Evolutionary conservation across 2,113 vertebrate genomes (phyloP), one percentile per base, ranked within the genome.

Genomic region (Atractosteus spatula): DNA sequence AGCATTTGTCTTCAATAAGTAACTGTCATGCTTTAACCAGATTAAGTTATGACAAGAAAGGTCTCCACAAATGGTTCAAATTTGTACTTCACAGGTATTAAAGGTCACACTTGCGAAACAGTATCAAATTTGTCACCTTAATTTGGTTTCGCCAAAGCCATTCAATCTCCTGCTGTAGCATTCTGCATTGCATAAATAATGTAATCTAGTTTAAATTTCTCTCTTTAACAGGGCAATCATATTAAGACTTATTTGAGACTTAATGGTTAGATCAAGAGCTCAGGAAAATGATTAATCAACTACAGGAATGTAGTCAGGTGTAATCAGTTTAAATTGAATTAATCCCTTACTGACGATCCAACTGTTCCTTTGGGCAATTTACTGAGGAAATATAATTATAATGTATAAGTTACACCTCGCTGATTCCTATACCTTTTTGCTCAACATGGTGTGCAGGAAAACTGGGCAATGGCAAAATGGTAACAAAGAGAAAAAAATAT

Each of bases 261-360:
- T 85, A 83, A 86, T 86, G 59, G 64, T 62, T 13, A 71, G 77
- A 87, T 90, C 79, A 86, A 85, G 86, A 84, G 84, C 85, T 88
- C 82, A 85, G 84, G 83, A 86, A 81, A 81, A 88, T 87, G 84
- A 91, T 90, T 90, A 91, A 91, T 90, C 85, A 89, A 85, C 79
- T 85, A 81, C 81, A 77, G 79, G 84, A 88, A 87, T 79, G 83
- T 82, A 82, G 86, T 85, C 81, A 57, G 80, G 78, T 84, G 83
- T 83, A 90, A 91, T 85, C 86, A 89, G 87, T 86, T 85, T 84
- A 83, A 84, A 89, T 84, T 80, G 78, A 89, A 90, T 89, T 82
- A 90, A 87, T 90, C 87, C 84, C 81, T 81, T 74, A 78, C 80
- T 78, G 82, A 84, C 78, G 78, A 83, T 84, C 76, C 74, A 76